phyloP scores from a whole-genome alignment of 2,797 vertebrate species.

The Mus caroli region DNA sequence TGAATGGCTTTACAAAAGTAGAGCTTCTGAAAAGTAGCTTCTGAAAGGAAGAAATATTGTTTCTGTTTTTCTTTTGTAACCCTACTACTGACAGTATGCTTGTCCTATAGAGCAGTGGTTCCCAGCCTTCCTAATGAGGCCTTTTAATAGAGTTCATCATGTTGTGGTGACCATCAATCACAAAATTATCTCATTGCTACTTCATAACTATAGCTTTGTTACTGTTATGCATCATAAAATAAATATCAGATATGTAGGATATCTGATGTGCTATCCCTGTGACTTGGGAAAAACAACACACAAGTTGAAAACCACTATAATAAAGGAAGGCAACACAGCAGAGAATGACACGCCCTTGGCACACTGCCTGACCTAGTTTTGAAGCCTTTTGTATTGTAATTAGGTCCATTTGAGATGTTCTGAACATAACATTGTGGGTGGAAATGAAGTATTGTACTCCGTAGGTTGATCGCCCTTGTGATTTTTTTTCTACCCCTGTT shows the following conservation, averaged over 20 bases:
- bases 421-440: not conserved
- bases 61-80: conserved; percentile 22
- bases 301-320: not conserved
- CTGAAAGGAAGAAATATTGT: not conserved
- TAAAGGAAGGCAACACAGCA: not conserved
- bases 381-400: not conserved
- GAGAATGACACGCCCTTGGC: not conserved
- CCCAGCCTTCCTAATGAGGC: not conserved
- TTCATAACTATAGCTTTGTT: not conserved
- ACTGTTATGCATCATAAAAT: not conserved
- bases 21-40: not conserved
- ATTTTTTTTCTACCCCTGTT: not conserved
- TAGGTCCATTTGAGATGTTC: not conserved
- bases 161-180: not conserved
- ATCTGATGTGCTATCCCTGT: not conserved
- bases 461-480: not conserved
- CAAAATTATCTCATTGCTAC: not conserved
- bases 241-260: not conserved
- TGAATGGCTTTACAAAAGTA: not conserved
- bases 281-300: not conserved
- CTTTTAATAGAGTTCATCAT: not conserved
- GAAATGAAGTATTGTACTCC: not conserved
- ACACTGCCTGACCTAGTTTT: not conserved
- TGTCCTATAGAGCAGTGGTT: not conserved
- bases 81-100: not conserved